phyloP scores from a whole-genome alignment of 2,888 invertebrate species.

The Volucella bombylans region DNA sequence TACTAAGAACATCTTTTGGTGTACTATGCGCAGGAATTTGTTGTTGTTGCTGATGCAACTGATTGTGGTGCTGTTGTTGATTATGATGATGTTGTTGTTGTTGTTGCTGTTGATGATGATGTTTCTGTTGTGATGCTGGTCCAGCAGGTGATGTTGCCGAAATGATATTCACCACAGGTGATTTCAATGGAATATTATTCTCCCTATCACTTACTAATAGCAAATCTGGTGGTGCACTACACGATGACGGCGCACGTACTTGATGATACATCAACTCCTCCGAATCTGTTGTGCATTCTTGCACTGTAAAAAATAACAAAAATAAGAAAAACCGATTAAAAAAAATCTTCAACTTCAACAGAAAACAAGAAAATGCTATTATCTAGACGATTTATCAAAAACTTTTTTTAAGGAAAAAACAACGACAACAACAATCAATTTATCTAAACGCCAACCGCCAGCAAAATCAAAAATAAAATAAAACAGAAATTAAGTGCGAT shows the following conservation, averaged over 20 bases:
- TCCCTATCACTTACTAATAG: constrained; percentile 85
- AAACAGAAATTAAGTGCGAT: constrained; percentile 17
- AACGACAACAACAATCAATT: constrained; percentile 9
- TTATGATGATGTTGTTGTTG: constrained; percentile 66
- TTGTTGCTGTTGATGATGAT: too few species aligned
- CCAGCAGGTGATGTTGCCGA: constrained; percentile 78
- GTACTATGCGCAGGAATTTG: constrained; percentile 60
- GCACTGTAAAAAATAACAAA: constrained; percentile 83
- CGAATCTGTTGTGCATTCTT: constrained; percentile 87
- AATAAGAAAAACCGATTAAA: constrained; percentile 25
- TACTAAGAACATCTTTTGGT: constrained; percentile 74
- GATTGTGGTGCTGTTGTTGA: constrained; percentile 38
- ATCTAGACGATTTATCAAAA: constrained; percentile 32
- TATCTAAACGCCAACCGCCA: constrained; percentile 19
- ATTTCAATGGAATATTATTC: constrained; percentile 80
- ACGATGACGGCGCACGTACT: constrained; percentile 85
- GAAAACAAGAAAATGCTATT: constrained; percentile 19
- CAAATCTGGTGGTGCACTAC: constrained; percentile 86
- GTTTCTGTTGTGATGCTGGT: constrained; percentile 74
- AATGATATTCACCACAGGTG: constrained; percentile 81
- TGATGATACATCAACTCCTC: constrained; percentile 86
- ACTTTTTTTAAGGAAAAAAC: background rate
- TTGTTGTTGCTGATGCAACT: constrained; percentile 46
- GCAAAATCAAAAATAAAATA: background rate
- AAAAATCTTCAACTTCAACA: background rate